Conservation (phyloP, 2,797 vertebrate genomes). For the Stomatorhinus walkeri region DNA sequence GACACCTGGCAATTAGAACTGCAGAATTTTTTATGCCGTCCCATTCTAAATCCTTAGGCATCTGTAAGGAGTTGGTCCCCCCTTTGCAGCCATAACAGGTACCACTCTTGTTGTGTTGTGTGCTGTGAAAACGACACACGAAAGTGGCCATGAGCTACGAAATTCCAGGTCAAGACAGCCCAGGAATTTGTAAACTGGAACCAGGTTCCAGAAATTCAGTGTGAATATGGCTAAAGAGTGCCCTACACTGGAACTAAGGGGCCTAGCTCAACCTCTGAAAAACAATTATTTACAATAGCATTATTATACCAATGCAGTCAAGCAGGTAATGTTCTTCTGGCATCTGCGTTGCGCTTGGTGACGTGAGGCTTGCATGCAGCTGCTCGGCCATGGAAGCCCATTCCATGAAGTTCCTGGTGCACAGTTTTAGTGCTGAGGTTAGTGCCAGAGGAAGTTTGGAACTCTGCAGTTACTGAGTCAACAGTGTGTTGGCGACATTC, state of each 20-base stretch:
- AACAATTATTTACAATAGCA: neutral
- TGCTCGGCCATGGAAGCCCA: neutral
- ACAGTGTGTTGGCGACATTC: too few relatives aligned
- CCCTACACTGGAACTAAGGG: neutral
- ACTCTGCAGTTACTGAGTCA: neutral
- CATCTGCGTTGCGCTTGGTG: neutral
- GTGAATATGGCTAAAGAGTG: neutral
- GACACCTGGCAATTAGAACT: neutral
- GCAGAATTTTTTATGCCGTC: neutral
- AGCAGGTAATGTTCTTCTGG: neutral
- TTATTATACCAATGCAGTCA: neutral
- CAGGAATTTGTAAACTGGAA: neutral
- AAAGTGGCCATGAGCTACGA: too few relatives aligned
- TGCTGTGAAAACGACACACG: too few relatives aligned
- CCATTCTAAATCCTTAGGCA: neutral
- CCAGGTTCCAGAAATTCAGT: neutral
- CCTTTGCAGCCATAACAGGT: neutral
- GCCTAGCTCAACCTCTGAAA: neutral
- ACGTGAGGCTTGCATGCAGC: too few relatives aligned
- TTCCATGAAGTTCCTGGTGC: neutral
- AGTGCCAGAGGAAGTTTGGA: neutral
- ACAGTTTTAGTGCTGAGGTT: neutral
- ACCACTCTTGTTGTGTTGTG: too few relatives aligned
- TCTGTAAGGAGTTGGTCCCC: neutral
- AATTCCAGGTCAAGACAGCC: neutral